These are phyloP conservation scores for Oophaga pumilio DNA, from an alignment of 2,113 vertebrate species.

Conservation along the genomic window DNA sequence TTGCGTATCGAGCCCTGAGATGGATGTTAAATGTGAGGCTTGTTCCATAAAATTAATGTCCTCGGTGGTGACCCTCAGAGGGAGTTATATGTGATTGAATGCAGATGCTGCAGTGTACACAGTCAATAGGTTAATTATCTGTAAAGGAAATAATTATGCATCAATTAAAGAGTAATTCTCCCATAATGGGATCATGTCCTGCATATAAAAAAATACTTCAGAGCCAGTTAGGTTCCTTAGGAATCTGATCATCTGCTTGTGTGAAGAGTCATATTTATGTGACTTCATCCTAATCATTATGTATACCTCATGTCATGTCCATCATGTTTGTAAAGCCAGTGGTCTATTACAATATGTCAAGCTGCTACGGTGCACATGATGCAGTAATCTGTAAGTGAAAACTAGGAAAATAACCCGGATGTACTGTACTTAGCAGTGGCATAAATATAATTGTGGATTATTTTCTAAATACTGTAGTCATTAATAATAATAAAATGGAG, in stretches of 20 bases:
- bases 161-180: constrained; percentile 56
- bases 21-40: constrained; percentile 46
- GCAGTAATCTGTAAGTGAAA: neutral
- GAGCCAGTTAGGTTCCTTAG: constrained; percentile 14
- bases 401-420: neutral
- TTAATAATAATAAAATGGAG: neutral
- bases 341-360: neutral
- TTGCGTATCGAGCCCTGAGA: neutral
- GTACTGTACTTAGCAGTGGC: neutral
- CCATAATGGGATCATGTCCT: constrained; percentile 55
- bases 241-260: constrained; percentile 9
- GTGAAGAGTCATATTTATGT: constrained; percentile 1
- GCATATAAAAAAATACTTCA: constrained; percentile 26
- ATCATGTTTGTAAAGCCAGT: no score
- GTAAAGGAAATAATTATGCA: constrained; percentile 59
- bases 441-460: neutral
- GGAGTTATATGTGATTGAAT: constrained; percentile 57
- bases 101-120: constrained; percentile 54
- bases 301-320: neutral
- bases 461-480: no score
- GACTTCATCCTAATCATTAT: neutral
- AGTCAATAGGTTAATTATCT: constrained; percentile 59
- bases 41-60: constrained; percentile 55
- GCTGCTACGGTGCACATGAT: neutral
- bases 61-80: constrained; percentile 47